Percentiles rank a stretch among this genome's conserved stretches.
Evolutionary conservation across 2,113 vertebrate species (phyloP).

Genomic region (Pachycephala philippinensis): DNA sequence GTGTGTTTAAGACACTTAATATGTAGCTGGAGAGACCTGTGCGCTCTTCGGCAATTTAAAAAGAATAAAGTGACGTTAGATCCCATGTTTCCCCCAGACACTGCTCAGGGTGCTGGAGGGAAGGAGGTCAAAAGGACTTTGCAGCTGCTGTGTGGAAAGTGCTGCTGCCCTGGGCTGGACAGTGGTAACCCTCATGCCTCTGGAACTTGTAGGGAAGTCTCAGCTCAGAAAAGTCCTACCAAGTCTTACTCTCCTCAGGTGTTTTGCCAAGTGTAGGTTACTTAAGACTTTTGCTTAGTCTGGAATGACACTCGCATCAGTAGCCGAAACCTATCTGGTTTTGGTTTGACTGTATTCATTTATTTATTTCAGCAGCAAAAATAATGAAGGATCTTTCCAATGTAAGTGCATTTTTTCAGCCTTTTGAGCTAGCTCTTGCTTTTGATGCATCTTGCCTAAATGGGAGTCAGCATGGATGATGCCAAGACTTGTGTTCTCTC

Average conservation of each 20-base stretch:
- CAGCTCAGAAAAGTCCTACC: neutral
- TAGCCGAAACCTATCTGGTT: neutral
- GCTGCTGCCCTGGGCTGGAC: neutral
- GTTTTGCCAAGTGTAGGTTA: neutral
- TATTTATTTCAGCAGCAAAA: neutral
- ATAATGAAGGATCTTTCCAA: neutral
- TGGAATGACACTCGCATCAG: neutral
- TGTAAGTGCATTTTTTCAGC: neutral
- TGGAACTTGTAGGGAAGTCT: neutral
- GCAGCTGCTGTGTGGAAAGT: neutral
- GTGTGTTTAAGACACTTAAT: neutral
- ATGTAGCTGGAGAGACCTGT: neutral
- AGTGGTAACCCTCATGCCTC: neutral
- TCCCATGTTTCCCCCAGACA: neutral
- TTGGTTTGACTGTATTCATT: neutral
- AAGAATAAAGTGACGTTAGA: neutral
- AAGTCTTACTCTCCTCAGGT: neutral
- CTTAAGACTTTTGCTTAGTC: neutral
- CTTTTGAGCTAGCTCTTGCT: neutral
- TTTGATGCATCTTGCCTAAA: neutral
- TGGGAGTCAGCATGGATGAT: neutral
- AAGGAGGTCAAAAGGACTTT: neutral
- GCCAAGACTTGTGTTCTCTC: neutral
- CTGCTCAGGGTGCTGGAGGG: neutral
- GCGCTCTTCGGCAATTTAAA: neutral